Conservation (phyloP, 1,140 invertebrate genomes). For the Drosophila ambigua region DNA sequence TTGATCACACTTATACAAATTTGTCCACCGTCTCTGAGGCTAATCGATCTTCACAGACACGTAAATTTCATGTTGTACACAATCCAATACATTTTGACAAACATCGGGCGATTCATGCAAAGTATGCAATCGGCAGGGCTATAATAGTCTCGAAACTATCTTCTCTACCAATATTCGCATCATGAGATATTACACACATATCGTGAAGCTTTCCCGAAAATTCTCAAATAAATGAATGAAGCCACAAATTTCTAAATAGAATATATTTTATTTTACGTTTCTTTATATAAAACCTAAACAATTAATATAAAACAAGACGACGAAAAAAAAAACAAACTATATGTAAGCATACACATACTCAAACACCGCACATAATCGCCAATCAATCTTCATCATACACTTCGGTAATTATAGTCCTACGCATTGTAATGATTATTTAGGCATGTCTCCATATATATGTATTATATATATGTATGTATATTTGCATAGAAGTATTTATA, state of each 20-base stretch:
- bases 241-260: conserved; percentile 65
- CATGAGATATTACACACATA: no score
- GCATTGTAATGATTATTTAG: conserved; percentile 53
- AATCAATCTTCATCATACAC: conserved; percentile 43
- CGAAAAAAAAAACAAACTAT: conserved; percentile 61
- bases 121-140: neutral
- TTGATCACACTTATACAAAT: no score
- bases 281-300: conserved; percentile 79
- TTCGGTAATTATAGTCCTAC: conserved; percentile 34
- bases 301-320: conserved; percentile 76
- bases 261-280: conserved; percentile 77
- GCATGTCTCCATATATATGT: conserved; percentile 20
- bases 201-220: neutral
- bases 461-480: conserved; percentile 29
- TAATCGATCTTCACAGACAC: no score
- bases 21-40: no score
- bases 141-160: no score
- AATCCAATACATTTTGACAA: no score
- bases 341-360: conserved; percentile 63
- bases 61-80: no score
- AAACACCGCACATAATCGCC: conserved; percentile 36
- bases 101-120: no score
- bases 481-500: conserved; percentile 40
- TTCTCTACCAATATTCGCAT: no score
- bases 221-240: conserved; percentile 1